Percentiles rank a stretch among this genome's conserved stretches.
Evolutionary conservation across 1,140 invertebrate species (phyloP).

Genomic region (Antheraea mylitta): DNA sequence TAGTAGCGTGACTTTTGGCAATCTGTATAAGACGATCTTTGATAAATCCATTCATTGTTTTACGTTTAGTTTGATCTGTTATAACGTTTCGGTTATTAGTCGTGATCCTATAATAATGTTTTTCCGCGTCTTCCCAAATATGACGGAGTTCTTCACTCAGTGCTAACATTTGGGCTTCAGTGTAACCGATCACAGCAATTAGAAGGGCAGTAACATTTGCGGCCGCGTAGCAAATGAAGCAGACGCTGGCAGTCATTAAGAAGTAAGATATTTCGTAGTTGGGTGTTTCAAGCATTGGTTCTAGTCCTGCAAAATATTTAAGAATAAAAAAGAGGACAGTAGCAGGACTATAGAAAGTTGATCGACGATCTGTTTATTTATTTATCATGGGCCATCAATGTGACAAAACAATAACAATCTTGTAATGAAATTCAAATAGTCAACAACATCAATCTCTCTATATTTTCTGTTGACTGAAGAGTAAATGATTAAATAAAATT

Average conservation of each 20-base stretch:
- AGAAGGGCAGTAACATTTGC: conserved; percentile 20
- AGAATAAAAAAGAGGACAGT: too few species aligned
- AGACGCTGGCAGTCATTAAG: conserved; percentile 10
- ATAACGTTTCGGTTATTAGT: conserved; percentile 3
- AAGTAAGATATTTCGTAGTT: conserved; percentile 29
- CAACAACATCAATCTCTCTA: too few species aligned
- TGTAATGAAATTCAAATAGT: too few species aligned
- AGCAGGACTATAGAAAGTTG: too few species aligned
- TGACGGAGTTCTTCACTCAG: conserved; percentile 33
- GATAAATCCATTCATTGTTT: conserved; percentile 34
- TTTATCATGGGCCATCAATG: too few species aligned
- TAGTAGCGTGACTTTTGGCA: conserved; percentile 32
- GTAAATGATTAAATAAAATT: too few species aligned
- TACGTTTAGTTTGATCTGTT: conserved; percentile 8
- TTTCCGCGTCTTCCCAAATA: conserved; percentile 40
- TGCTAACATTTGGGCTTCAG: conserved; percentile 31
- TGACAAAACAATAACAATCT: too few species aligned
- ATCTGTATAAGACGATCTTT: conserved; percentile 31
- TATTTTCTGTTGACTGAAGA: too few species aligned
- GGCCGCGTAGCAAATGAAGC: conserved; percentile 17
- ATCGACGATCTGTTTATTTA: too few species aligned
- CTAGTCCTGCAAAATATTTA: conserved; percentile 21
- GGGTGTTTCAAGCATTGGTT: conserved; percentile 28
- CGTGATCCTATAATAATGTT: conserved; percentile 20
- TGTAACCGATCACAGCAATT: conserved; percentile 26